Conservation (phyloP, 23 tunicate species). For the Halocynthia aurantium region DNA sequence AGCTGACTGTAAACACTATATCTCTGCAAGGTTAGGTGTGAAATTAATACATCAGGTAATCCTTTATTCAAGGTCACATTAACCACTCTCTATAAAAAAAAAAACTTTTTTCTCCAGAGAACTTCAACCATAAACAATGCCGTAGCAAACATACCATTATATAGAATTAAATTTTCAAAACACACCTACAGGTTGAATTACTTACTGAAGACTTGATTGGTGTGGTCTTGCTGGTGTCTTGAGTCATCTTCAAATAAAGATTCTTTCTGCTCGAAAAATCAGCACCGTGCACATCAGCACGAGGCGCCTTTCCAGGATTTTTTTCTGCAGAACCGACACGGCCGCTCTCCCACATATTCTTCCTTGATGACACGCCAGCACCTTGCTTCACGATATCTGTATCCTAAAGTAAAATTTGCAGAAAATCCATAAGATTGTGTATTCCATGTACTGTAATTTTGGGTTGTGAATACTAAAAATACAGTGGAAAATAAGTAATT, state of each 20-base stretch:
- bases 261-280: constrained; percentile 76
- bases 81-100: no score
- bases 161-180: no score
- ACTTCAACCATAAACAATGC: no score
- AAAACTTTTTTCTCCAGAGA: no score
- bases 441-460: neutral
- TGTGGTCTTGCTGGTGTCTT: constrained; percentile 24
- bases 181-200: no score
- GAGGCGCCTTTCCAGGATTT: constrained; percentile 15
- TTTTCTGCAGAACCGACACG: constrained; percentile 28
- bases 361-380: constrained; percentile 57
- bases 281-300: constrained; percentile 50
- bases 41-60: no score
- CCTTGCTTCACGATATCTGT: constrained; percentile 25
- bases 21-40: no score
- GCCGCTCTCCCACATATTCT: constrained; percentile 87
- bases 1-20: neutral
- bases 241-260: constrained; percentile 52
- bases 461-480: neutral
- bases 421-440: neutral
- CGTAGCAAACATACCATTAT: no score
- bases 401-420: constrained; percentile 4
- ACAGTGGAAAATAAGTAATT: neutral
- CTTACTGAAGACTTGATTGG: constrained; percentile 24
- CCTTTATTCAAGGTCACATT: no score